These are phyloP conservation scores for Apodemia hepburni DNA, from an alignment of 2,888 invertebrate genomes.

Conservation along the genomic window DNA sequence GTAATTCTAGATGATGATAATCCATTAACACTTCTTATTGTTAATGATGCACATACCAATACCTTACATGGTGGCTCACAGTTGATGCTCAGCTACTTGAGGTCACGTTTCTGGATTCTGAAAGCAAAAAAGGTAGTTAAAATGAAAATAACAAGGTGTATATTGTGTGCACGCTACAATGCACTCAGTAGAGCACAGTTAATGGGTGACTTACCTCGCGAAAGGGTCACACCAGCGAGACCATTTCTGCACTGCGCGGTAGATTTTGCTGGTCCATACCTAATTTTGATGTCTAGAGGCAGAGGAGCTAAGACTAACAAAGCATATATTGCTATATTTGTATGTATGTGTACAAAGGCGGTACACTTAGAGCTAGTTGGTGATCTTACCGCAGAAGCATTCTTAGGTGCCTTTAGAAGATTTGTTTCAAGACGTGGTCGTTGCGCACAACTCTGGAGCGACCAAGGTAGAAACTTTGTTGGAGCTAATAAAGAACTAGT, in stretches of 20 bases:
- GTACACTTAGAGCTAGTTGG: slow-evolving; percentile 35
- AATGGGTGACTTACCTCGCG: slow-evolving; percentile 36
- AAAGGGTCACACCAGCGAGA: slow-evolving; percentile 31
- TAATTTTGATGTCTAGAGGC: slow-evolving; percentile 31
- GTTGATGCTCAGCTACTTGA: slow-evolving; percentile 32
- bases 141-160: slow-evolving; percentile 28
- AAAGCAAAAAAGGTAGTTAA: slow-evolving; percentile 31
- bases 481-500: slow-evolving; percentile 29
- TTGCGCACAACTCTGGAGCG: slow-evolving; percentile 27
- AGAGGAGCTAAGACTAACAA: slow-evolving; percentile 33
- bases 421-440: slow-evolving; percentile 33
- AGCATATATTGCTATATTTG: slow-evolving; percentile 36
- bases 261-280: slow-evolving; percentile 35
- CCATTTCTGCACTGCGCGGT: slow-evolving; percentile 33
- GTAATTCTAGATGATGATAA: slow-evolving; percentile 31
- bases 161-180: slow-evolving; percentile 17
- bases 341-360: slow-evolving; percentile 34
- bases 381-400: slow-evolving; percentile 32
- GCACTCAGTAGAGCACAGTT: slow-evolving; percentile 29
- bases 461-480: slow-evolving; percentile 31
- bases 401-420: slow-evolving; percentile 33
- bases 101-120: slow-evolving; percentile 36
- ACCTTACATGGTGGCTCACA: slow-evolving; percentile 36
- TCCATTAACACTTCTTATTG: slow-evolving; percentile 27
- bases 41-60: slow-evolving; percentile 30